Base-by-base conservation (phyloP, 2,113 vertebrate species). In the Rhynchopsitta pachyrhyncha region DNA sequence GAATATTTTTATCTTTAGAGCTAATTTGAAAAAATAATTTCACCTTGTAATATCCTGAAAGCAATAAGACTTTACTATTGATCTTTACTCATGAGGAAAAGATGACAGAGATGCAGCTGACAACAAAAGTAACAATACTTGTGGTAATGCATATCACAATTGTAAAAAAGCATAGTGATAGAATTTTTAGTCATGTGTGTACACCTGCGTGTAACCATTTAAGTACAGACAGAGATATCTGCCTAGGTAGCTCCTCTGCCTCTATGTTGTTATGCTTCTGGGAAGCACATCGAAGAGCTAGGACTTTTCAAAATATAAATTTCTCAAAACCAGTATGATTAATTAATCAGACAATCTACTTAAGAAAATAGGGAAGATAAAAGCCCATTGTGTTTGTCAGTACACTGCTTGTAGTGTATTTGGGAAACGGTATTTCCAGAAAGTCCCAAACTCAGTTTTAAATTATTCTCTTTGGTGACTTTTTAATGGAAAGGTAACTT, bases 401-500 rank as follows among this genome's bases (percentile, higher is more conserved):
- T 10, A 41, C 11, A 15, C 10, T 62, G 6, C 17, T 53, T 5
- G 10, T 19, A 37, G 3, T 22, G 2, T 5, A 7, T 89, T 83
- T 92, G 90, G 71, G 93, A 97, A 95, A 73, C 6, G 27, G 31
- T 59, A 60, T 87, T 93, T 91, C 64, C 66, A 77, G 19, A 55
- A 88, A 92, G 42, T 70, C 80, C 9, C 27, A 94, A 71, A 81
- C 7, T 76, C 27, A 2, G 35, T 70, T 97, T 96, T 88, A 92
- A 97, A 93, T 96, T 92, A 49, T 88, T 95, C 77, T 86, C n/a
- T 68, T 33, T 77, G 92, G 76, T 93, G 68, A 50, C 90, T 89
- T 76, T 95, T 79, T 90, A 96, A 92, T 94, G 88, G 90, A 95
- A 97, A 97, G 93, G 89, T 95, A 95, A 92, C 92, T 97, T 94